phyloP scores from a whole-genome alignment of 2,113 vertebrate species.

The Chaenocephalus aceratus region DNA sequence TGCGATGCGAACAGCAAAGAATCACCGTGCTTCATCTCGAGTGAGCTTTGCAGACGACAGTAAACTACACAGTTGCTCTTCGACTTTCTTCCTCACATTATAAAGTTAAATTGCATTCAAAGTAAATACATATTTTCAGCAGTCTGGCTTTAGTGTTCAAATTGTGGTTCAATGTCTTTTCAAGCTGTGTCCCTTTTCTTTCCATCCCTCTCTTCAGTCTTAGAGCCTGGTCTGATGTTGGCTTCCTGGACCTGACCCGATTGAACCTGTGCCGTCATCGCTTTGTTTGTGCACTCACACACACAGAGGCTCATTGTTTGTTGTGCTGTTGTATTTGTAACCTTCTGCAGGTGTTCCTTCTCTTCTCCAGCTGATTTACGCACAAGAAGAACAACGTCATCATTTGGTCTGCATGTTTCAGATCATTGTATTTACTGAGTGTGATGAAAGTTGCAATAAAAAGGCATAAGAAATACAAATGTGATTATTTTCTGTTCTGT shows the following conservation, averaged over 20 bases:
- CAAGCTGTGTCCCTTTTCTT: neutral
- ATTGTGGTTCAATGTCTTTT: neutral
- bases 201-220: neutral
- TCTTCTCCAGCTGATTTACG: neutral
- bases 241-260: neutral
- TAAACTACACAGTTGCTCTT: no score
- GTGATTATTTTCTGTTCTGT: neutral
- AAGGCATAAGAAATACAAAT: neutral
- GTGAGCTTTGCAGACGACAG: no score
- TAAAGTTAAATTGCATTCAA: neutral
- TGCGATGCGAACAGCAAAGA: no score
- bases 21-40: no score
- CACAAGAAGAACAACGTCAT: neutral
- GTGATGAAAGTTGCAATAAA: neutral
- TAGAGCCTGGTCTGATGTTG: neutral
- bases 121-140: neutral
- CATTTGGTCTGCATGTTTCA: neutral
- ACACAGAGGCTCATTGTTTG: slow-evolving; percentile 33
- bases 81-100: no score
- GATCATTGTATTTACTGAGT: neutral
- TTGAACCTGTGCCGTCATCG: slow-evolving; percentile 17
- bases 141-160: neutral
- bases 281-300: neutral
- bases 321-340: slow-evolving; percentile 37
- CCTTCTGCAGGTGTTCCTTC: slow-evolving; percentile 44